Base-by-base conservation (phyloP, 2,113 vertebrate species). In the Catharus minimus region DNA sequence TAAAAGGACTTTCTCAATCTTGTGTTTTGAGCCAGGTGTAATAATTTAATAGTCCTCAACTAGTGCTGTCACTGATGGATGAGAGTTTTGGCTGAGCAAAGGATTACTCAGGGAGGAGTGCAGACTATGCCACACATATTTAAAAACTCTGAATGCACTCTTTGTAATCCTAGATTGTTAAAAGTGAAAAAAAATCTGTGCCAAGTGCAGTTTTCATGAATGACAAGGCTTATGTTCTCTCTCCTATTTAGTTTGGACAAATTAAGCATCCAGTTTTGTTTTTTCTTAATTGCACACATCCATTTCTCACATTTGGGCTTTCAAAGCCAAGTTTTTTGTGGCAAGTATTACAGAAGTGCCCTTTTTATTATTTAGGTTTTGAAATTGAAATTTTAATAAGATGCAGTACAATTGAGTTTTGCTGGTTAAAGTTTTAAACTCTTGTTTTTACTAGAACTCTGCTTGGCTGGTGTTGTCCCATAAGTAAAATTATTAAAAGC, bases 101-200 rank as follows among this genome's bases (percentile, higher is more conserved):
- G 52, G 52, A 86, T 82, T 92, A 89, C 50, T 65, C 93, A 94
- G 44, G 66, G 71, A 93, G 64, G 36, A 90, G 72, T 76, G 68
- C 78, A 92, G 60, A 62, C 74, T 62, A 32, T 88, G 71, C 74
- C 92, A 86, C 74, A 61, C 39, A 2, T 77, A 60, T 44, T 93
- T 85, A 49, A 80, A 95, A 82, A 27, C 38, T 55, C 18, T 95
- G 86, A 92, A 96, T 92, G 33, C 36, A 11, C 47, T 95, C 89
- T 92, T 95, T 90, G 86, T 94, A 82, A 76, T 81, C 49, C 62
- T 79, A 46, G 58, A 89, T 82, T 88, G 77, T 89, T 90, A 78
- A 86, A 93, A 74, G 39, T 36, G 46, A 89, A 82, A 88, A 89
- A 73, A 44, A 28, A 4, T 66, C 88, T 84, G 76, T 3, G 24